Evolutionary conservation across 2,888 invertebrate species (phyloP).

Genomic region (Drosophila siamana): DNA sequence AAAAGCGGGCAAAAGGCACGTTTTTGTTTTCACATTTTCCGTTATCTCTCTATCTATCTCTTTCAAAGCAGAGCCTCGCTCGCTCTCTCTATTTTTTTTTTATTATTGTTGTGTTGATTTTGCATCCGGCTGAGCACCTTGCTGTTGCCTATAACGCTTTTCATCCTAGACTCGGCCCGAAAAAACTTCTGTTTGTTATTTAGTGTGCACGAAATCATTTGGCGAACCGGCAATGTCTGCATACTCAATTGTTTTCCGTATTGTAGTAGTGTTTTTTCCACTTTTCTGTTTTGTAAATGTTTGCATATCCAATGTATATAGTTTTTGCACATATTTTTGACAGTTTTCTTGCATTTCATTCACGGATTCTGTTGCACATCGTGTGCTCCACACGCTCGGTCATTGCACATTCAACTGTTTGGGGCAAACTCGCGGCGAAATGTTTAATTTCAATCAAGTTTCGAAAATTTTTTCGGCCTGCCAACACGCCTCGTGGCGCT

Average conservation of each 20-base stretch:
- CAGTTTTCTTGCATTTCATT: slow-evolving; percentile 34
- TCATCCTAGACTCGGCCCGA: slow-evolving; percentile 20
- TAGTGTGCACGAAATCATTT: slow-evolving; percentile 71
- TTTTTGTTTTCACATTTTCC: slow-evolving; percentile 44
- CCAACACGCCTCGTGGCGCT: slow-evolving; percentile 58
- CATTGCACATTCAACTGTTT: slow-evolving; percentile 67
- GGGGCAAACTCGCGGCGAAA: slow-evolving; percentile 35
- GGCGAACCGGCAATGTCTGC: slow-evolving; percentile 34
- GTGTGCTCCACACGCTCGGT: slow-evolving; percentile 44
- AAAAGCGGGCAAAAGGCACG: slow-evolving; percentile 67
- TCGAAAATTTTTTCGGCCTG: slow-evolving; percentile 47
- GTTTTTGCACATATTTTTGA: slow-evolving; percentile 49
- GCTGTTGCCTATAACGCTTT: slow-evolving; percentile 45
- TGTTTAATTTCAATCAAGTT: slow-evolving; percentile 69
- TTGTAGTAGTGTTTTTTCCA: slow-evolving; percentile 2
- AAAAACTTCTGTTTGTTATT: slow-evolving; percentile 65
- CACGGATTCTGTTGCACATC: slow-evolving; percentile 21
- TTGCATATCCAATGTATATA: slow-evolving; percentile 59
- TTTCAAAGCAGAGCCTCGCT: too few species aligned
- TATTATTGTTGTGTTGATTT: slow-evolving; percentile 27
- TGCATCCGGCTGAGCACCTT: slow-evolving; percentile 57
- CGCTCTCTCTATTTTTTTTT: slow-evolving; percentile 28
- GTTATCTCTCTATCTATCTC: slow-evolving; percentile 2
- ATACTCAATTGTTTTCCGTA: slow-evolving; percentile 52
- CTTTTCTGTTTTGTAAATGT: slow-evolving; percentile 52